Conservation (phyloP, 1,140 invertebrate species). For the Stegodyphus mimosarum region DNA sequence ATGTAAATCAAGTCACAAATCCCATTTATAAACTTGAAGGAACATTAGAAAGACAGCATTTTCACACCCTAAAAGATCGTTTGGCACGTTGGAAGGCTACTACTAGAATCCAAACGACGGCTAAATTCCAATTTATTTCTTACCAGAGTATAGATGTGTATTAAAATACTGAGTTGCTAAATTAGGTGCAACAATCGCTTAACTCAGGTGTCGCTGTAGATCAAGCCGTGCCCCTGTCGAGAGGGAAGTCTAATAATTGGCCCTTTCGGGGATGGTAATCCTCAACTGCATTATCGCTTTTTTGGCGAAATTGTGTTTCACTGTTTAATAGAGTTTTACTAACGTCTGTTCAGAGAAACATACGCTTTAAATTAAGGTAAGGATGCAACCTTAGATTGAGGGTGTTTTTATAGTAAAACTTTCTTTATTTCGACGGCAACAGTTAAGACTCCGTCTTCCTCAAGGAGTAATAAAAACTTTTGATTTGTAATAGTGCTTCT, state of each 20-base stretch:
- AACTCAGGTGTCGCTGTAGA: constrained; percentile 10
- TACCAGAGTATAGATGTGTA: constrained; percentile 6
- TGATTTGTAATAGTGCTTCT: too few species aligned
- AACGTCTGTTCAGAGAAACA: background rate
- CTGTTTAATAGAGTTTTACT: background rate
- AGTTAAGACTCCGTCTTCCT: too few species aligned
- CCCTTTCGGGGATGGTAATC: background rate
- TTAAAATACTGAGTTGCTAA: constrained; percentile 34
- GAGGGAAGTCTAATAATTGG: background rate
- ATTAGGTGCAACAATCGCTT: constrained; percentile 47
- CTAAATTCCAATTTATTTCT: constrained; percentile 53
- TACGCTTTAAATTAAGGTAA: too few species aligned
- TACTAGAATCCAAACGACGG: constrained; percentile 21
- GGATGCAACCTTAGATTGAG: too few species aligned
- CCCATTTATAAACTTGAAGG: constrained; percentile 6
- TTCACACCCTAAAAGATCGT: constrained; percentile 15
- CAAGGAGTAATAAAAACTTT: too few species aligned
- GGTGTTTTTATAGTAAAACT: too few species aligned
- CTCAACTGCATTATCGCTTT: background rate
- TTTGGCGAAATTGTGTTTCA: constrained; percentile 2
- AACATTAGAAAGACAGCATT: constrained; percentile 1
- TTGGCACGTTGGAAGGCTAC: background rate
- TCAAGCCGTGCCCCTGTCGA: constrained; percentile 22
- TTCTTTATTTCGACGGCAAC: too few species aligned
- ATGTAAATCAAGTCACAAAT: background rate